Conservation (phyloP, 2,797 vertebrate species). For the Huso huso region DNA sequence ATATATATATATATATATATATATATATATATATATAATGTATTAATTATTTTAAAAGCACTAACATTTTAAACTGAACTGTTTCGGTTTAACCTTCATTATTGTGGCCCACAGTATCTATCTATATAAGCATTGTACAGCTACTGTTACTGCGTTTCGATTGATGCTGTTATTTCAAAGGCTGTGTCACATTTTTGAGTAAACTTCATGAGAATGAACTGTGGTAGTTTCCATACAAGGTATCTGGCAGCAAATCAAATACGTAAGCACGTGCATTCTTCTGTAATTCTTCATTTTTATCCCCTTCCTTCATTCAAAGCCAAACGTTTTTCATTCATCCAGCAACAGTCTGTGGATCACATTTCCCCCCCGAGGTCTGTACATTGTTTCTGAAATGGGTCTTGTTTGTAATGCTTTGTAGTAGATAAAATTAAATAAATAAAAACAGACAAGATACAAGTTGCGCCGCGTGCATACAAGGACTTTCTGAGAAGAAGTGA, state of each 20-base stretch:
- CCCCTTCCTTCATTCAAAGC: slow-evolving; percentile 11
- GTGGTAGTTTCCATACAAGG: slow-evolving; percentile 61
- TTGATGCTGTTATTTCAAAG: background rate
- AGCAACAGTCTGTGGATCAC: slow-evolving; percentile 1
- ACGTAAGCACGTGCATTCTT: slow-evolving; percentile 11
- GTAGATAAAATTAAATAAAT: too few species aligned
- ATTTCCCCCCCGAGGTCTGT: background rate
- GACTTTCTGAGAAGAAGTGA: too few species aligned
- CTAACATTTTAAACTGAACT: too few species aligned
- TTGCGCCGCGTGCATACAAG: too few species aligned
- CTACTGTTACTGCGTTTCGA: too few species aligned
- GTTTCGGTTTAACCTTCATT: too few species aligned
- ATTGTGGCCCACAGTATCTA: too few species aligned
- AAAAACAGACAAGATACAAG: too few species aligned
- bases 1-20: too few species aligned
- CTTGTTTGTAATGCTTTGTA: background rate
- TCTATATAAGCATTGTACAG: too few species aligned
- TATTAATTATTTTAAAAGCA: too few species aligned
- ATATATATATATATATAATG: too few species aligned
- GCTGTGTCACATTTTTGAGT: slow-evolving; percentile 3
- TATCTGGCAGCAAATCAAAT: slow-evolving; percentile 39
- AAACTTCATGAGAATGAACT: slow-evolving; percentile 18
- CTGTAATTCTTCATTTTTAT: slow-evolving; percentile 1
- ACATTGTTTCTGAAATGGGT: background rate
- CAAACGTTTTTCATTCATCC: slow-evolving; percentile 11